Conservation (phyloP, 1,140 invertebrate species). For the Tetragnatha versicolor region DNA sequence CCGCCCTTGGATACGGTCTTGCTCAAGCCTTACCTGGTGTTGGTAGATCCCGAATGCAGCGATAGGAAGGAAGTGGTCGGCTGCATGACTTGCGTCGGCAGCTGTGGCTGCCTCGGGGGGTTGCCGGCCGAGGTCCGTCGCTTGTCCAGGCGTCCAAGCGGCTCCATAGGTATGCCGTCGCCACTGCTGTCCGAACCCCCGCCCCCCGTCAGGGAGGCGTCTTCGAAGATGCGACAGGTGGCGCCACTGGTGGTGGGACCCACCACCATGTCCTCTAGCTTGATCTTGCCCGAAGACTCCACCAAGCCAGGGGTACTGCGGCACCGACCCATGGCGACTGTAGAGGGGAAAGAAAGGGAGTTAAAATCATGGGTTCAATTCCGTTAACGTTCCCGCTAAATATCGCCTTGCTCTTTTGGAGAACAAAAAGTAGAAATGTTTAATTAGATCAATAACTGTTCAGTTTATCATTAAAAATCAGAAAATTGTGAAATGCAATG, state of each 20-base stretch:
- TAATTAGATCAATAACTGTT: too few relatives aligned
- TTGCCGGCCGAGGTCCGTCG: slow-evolving; percentile 9
- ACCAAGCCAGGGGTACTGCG: slow-evolving; percentile 94
- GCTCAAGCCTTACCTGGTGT: too few relatives aligned
- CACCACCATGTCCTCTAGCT: slow-evolving; percentile 82
- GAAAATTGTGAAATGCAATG: too few relatives aligned
- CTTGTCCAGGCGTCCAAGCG: background rate
- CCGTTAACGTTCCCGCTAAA: too few relatives aligned
- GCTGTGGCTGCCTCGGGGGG: background rate
- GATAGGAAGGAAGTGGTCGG: slow-evolving; percentile 30
- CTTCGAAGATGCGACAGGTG: slow-evolving; percentile 49
- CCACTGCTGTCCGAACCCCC: slow-evolving; percentile 21
- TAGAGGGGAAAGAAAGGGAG: slow-evolving; percentile 13
- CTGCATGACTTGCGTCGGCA: slow-evolving; percentile 2
- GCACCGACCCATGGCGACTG: slow-evolving; percentile 91
- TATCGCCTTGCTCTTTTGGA: too few relatives aligned
- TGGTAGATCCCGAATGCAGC: slow-evolving; percentile 10
- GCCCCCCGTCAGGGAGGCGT: background rate
- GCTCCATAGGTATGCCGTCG: slow-evolving; percentile 24
- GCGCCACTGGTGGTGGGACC: background rate
- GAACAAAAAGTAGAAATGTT: too few relatives aligned
- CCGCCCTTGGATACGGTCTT: too few relatives aligned
- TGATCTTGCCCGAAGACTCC: slow-evolving; percentile 86
- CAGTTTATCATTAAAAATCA: too few relatives aligned
- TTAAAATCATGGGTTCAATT: too few relatives aligned